A percentile compares a stretch with the other conserved stretches of the same genome.
Conservation (phyloP, 2,113 vertebrate genomes). For the Choloepus hoffmanni region DNA sequence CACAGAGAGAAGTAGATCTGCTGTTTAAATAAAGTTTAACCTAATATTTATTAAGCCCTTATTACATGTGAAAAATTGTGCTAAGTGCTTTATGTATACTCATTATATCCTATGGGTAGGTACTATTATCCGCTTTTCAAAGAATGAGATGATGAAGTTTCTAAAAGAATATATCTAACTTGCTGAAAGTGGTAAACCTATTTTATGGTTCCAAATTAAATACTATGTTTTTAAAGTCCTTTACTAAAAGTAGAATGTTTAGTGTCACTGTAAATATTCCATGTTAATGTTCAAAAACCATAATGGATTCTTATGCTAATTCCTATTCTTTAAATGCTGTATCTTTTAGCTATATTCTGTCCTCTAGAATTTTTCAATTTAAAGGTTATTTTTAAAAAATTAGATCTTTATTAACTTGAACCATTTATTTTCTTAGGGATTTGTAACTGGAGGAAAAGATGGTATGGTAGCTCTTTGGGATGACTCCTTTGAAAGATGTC, state of each 20-base stretch:
- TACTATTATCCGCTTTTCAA: neutral
- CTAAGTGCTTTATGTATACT: conserved; percentile 6
- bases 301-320: neutral
- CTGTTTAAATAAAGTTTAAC: neutral
- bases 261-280: conserved; percentile 2
- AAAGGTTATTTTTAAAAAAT: conserved; percentile 46
- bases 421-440: conserved; percentile 89
- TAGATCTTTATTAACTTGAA: conserved; percentile 48
- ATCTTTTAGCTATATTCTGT: conserved; percentile 16
- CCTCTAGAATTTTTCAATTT: conserved; percentile 25
- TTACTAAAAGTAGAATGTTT: neutral
- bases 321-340: neutral
- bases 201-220: neutral
- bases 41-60: conserved; percentile 17
- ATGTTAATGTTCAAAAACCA: neutral
- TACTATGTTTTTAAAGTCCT: neutral
- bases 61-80: neutral
- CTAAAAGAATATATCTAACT: neutral
- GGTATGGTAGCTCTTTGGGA: conserved; percentile 98
- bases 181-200: neutral
- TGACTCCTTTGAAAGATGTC: conserved; percentile 97
- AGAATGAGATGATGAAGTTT: neutral
- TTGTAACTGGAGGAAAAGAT: conserved; percentile 98
- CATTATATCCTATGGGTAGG: neutral
- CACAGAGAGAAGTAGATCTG: neutral